Evolutionary conservation across 2,113 vertebrate genomes (phyloP).

Genomic region (Montifringilla adamsi): DNA sequence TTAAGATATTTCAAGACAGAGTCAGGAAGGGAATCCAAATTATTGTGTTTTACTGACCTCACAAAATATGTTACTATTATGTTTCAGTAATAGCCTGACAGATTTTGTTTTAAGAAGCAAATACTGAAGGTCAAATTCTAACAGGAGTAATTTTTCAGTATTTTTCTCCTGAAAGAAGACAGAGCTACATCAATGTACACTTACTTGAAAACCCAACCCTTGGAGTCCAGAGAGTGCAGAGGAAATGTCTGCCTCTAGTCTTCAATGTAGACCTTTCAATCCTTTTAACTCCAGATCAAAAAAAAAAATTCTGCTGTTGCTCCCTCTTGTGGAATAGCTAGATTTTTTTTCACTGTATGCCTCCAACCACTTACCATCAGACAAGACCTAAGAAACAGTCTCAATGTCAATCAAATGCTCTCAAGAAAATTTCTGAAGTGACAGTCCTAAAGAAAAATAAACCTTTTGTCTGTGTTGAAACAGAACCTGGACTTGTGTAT

Average conservation of each 20-base stretch:
- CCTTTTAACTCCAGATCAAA: background rate
- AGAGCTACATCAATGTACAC: background rate
- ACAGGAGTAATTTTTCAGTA: background rate
- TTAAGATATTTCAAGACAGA: background rate
- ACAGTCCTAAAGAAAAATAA: background rate
- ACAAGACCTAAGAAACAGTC: background rate
- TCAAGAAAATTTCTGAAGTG: background rate
- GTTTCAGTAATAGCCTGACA: background rate
- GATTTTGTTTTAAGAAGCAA: background rate
- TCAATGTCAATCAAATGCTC: background rate
- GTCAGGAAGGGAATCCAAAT: background rate
- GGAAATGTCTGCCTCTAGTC: background rate
- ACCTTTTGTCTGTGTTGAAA: background rate
- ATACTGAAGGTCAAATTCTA: background rate
- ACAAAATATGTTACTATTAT: background rate
- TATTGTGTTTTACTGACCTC: background rate
- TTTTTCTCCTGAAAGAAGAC: background rate
- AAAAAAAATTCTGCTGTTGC: background rate
- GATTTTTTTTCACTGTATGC: background rate
- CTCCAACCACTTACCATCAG: background rate
- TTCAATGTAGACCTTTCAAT: background rate
- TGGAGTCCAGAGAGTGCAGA: background rate
- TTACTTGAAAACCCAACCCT: background rate
- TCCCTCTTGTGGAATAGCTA: conserved; percentile 22
- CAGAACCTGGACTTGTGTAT: background rate